phyloP scores from a whole-genome alignment of 2,113 vertebrate genomes.

The Mellivora capensis region DNA sequence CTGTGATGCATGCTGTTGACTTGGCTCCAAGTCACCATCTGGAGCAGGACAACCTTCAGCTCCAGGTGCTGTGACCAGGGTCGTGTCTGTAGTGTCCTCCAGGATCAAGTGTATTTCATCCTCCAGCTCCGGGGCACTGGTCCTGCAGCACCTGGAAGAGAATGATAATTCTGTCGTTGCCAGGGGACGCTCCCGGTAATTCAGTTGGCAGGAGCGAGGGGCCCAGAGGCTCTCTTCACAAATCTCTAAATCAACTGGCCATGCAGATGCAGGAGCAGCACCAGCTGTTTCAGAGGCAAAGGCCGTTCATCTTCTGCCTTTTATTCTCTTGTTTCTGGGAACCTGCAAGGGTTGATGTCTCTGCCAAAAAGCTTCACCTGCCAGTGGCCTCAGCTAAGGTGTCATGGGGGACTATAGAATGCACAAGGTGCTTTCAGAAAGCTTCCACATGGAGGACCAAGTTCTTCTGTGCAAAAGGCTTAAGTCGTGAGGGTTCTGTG shows the following conservation, averaged over 20 bases:
- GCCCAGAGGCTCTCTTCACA: constrained; percentile 57
- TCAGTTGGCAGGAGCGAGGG: constrained; percentile 52
- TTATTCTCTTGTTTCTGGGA: constrained; percentile 46
- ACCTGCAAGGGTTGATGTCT: neutral
- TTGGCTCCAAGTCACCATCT: neutral
- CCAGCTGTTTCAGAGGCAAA: constrained; percentile 66
- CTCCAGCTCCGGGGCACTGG: neutral
- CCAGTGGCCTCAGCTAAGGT: neutral
- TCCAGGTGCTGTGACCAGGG: neutral
- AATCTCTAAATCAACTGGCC: constrained; percentile 71
- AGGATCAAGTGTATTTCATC: constrained; percentile 9
- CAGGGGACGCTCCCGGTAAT: neutral
- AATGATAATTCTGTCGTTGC: neutral
- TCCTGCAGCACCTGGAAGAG: constrained; percentile 51
- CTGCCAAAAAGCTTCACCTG: neutral
- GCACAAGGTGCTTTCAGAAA: neutral
- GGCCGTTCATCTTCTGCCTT: constrained; percentile 60
- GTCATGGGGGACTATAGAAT: neutral
- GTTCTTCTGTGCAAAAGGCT: neutral
- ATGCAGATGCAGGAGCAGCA: constrained; percentile 41
- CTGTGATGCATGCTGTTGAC: neutral
- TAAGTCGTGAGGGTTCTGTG: neutral
- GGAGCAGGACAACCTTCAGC: neutral
- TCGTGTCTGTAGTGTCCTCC: neutral
- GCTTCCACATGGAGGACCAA: neutral